Evolutionary conservation across 1,140 invertebrate genomes (phyloP).

Genomic region (Trissolcus basalis): DNA sequence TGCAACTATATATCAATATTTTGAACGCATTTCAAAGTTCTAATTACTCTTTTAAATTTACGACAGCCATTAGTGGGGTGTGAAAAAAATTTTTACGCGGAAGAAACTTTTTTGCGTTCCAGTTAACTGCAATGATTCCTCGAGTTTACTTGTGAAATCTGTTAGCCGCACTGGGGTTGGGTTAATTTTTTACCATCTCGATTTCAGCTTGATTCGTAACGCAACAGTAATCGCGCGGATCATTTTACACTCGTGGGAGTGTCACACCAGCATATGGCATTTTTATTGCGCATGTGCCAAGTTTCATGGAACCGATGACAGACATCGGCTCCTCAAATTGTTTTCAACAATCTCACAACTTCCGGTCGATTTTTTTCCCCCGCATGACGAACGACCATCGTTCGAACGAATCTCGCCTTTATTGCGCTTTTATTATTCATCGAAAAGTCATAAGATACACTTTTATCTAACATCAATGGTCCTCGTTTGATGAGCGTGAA

Average conservation of each 20-base stretch:
- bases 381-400: background rate
- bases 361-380: conserved; percentile 44
- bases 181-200: background rate
- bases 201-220: conserved; percentile 21
- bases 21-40: no score
- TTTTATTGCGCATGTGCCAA: conserved; percentile 41
- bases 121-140: conserved; percentile 21
- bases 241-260: conserved; percentile 54
- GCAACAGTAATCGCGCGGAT: conserved; percentile 27
- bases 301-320: conserved; percentile 53
- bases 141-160: conserved; percentile 22
- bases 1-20: no score
- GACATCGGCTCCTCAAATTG: conserved; percentile 46
- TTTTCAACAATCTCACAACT: conserved; percentile 44
- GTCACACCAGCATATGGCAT: conserved; percentile 60
- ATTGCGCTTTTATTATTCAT: conserved; percentile 9
- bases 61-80: conserved; percentile 5
- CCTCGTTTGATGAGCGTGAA: conserved; percentile 5
- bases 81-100: conserved; percentile 20
- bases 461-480: conserved; percentile 4
- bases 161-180: conserved; percentile 9
- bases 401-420: conserved; percentile 12
- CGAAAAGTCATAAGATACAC: conserved; percentile 9
- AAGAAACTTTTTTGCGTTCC: conserved; percentile 17
- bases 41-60: conserved; percentile 5